These are phyloP conservation scores for Chaitophorus viminalis DNA, from an alignment of 2,888 invertebrate species.

Conservation along the genomic window DNA sequence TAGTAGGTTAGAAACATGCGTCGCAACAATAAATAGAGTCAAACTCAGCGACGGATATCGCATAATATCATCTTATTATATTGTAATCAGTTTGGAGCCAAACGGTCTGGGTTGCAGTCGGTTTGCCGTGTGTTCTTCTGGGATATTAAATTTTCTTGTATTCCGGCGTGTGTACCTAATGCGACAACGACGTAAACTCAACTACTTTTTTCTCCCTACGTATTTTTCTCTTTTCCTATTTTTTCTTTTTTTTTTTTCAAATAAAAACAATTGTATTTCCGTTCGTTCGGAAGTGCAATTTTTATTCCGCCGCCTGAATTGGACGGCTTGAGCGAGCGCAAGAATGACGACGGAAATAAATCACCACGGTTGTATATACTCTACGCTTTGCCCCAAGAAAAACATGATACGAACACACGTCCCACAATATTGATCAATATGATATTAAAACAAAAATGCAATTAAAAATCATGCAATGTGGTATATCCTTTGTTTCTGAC, in stretches of 20 bases:
- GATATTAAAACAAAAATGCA: slow-evolving; percentile 33
- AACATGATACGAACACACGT: background rate
- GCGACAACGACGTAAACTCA: too few species aligned
- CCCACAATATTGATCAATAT: slow-evolving; percentile 25
- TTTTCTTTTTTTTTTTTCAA: background rate
- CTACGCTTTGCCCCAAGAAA: background rate
- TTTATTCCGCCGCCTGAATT: slow-evolving; percentile 32
- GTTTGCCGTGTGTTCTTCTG: background rate
- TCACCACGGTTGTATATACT: background rate
- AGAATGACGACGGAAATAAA: slow-evolving; percentile 39
- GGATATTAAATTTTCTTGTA: background rate
- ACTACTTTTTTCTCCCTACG: too few species aligned
- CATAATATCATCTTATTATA: too few species aligned
- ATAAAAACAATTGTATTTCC: slow-evolving; percentile 34
- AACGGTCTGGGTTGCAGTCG: background rate
- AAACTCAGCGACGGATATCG: background rate
- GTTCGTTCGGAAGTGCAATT: slow-evolving; percentile 40
- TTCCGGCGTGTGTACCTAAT: background rate
- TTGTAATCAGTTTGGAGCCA: background rate
- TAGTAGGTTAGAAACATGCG: too few species aligned
- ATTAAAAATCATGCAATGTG: slow-evolving; percentile 11
- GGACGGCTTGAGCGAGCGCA: background rate
- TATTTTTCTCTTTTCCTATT: too few species aligned
- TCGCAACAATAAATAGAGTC: background rate
- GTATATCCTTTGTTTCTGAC: slow-evolving; percentile 6